Evolutionary conservation across 2,888 invertebrate genomes (phyloP), one percentile per base, ranked within the genome.

Genomic region (Drosophila merina): DNA sequence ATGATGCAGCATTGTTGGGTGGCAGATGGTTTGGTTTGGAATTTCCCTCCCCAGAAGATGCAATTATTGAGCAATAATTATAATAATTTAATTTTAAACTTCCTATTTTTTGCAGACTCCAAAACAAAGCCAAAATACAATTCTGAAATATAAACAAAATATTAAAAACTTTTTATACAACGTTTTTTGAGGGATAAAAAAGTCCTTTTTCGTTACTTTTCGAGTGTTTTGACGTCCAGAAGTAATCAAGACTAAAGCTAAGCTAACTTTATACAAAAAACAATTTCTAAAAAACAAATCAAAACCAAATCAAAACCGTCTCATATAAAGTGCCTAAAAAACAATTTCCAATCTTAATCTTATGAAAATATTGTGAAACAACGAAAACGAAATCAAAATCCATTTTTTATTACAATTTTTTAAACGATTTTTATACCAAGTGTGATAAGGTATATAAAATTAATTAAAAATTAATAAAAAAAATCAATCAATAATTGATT

Each of bases 271-370:
- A 57, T 51, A 72, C 56, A 70, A 52, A 42, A 28, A 28, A n/a
- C n/a, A 28, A 28, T 68, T 71, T 73, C 57, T 54, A 74, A 79
- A 79, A 82, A 82, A 68, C 78, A 79, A 84, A 82, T 1, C 20
- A 20, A 20, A 79, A 79, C 80, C 82, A 83, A 82, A 82, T 70
- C 78, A 79, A 84, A 82, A 82, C 86, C 86, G 87, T 86, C 86
- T 84, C 57, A 80, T 57, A 69, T 60, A 77, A 86, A 86, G 86
- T 86, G 86, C 86, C 86, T 86, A 81, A 45, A 78, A 59, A 8
- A 49, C 68, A 54, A 70, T 72, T 48, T 67, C 49, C 48, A 54
- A 38, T 30, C 20, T 40, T 57, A 60, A 57, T 68, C 63, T 56
- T 52, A 69, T 66, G 63, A 72, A 36, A 57, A 58, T 14, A 51